These are phyloP conservation scores for Cryptus viduatorius DNA, from an alignment of 2,888 invertebrate genomes.

Conservation along the genomic window DNA sequence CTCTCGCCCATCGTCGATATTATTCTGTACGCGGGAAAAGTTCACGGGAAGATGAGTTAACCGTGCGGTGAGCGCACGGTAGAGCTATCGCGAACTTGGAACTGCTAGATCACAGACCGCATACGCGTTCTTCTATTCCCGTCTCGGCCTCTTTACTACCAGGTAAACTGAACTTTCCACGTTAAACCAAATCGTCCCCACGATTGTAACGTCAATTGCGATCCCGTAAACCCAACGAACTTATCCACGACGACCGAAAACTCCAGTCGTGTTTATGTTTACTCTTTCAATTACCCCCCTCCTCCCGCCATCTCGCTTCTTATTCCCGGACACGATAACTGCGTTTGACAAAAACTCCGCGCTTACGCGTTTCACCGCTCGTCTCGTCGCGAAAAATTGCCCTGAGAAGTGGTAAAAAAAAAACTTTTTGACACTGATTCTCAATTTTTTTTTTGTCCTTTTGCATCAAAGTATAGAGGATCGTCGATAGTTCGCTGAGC, in stretches of 20 bases:
- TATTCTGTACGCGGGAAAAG: conserved; percentile 71
- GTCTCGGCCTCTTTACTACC: neutral
- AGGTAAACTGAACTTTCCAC: conserved; percentile 54
- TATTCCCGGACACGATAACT: conserved; percentile 36
- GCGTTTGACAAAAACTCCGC: neutral
- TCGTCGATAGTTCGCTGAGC: conserved; percentile 1
- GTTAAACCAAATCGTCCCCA: neutral
- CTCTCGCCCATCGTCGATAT: neutral
- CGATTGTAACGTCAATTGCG: neutral
- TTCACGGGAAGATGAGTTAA: conserved; percentile 80
- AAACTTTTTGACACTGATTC: neutral
- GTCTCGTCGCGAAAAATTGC: no score
- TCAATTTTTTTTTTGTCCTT: conserved; percentile 45
- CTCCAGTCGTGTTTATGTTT: conserved; percentile 82
- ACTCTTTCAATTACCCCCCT: conserved; percentile 80
- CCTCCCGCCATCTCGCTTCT: conserved; percentile 59
- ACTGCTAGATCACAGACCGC: conserved; percentile 30
- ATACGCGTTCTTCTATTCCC: neutral
- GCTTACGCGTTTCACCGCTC: no score
- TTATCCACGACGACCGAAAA: conserved; percentile 47
- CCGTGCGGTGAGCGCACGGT: conserved; percentile 77
- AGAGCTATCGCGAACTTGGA: conserved; percentile 46
- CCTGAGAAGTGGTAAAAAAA: neutral
- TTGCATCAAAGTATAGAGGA: conserved; percentile 41
- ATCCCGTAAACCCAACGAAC: neutral